Percentiles rank a stretch among this genome's conserved stretches.
These are phyloP conservation scores for Rattus norvegicus DNA, from an alignment of 2,113 vertebrate genomes.

Conservation along the genomic window GRCr8 NC_086024.1:14900001-14900500, in stretches of 20 bases:
- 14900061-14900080: neutral
- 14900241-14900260: neutral
- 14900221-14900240: neutral
- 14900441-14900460: conserved; percentile 74
- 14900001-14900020: neutral
- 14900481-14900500: conserved; percentile 81
- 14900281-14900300: neutral
- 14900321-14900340: neutral
- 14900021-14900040: neutral
- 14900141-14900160: neutral
- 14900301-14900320: conserved; percentile 41
- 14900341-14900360: conserved; percentile 62
- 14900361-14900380: conserved; percentile 54
- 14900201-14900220: neutral
- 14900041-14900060: neutral
- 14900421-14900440: conserved; percentile 78
- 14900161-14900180: neutral
- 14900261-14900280: neutral
- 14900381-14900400: neutral
- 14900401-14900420: conserved; percentile 77
- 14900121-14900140: neutral
- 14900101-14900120: neutral
- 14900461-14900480: conserved; percentile 74
- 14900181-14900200: neutral
- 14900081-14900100: neutral